Evolutionary conservation across 2,888 invertebrate species (phyloP).

Genomic region (Drosophila multiciliata): DNA sequence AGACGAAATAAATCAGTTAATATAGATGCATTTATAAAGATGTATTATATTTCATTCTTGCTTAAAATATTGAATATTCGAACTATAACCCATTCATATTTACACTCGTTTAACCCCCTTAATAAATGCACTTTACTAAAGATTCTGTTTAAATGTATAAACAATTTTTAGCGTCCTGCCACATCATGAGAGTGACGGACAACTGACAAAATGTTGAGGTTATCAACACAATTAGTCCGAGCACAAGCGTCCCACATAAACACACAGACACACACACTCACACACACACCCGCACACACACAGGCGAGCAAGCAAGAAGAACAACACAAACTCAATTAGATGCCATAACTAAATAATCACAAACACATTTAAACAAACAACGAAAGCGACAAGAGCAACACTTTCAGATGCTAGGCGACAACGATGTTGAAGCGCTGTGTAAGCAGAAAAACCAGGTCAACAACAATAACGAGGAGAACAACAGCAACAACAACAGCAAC

Average conservation of each 20-base stretch:
- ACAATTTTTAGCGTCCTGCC: not conserved
- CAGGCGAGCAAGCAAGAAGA: slow-evolving; percentile 25
- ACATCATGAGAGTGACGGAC: slow-evolving; percentile 10
- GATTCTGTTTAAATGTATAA: not conserved
- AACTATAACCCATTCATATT: not conserved
- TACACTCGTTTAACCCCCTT: not conserved
- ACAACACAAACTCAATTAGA: slow-evolving; percentile 75
- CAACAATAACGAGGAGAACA: slow-evolving; percentile 38
- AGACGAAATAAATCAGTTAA: too few species aligned
- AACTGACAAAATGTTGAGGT: slow-evolving; percentile 54
- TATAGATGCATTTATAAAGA: not conserved
- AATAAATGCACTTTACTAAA: not conserved
- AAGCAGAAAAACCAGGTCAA: slow-evolving; percentile 64
- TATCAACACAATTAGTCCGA: slow-evolving; percentile 71
- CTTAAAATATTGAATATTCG: not conserved
- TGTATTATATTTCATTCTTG: not conserved
- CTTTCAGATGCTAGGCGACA: slow-evolving; percentile 50
- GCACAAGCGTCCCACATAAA: slow-evolving; percentile 29
- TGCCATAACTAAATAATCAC: slow-evolving; percentile 79
- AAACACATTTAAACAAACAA: slow-evolving; percentile 76
- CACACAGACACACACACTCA: slow-evolving; percentile 11
- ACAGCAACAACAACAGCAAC: slow-evolving; percentile 12
- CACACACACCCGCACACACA: slow-evolving; percentile 11
- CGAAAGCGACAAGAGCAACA: slow-evolving; percentile 54
- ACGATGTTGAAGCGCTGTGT: slow-evolving; percentile 31